These are phyloP conservation scores for Rallus limicola DNA, from an alignment of 2,113 vertebrate species.

Conservation along the genomic window DNA sequence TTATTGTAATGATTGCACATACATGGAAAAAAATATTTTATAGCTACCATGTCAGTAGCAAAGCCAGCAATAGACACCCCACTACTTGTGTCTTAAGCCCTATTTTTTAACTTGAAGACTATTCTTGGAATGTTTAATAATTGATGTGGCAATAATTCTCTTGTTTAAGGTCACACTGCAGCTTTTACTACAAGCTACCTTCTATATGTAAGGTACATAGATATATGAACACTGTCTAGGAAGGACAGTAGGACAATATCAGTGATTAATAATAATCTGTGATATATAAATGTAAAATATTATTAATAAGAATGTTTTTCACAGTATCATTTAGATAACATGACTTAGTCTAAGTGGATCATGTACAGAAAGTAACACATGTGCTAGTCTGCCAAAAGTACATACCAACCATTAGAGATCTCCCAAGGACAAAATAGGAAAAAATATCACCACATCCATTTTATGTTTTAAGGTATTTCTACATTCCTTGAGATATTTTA, in stretches of 20 bases:
- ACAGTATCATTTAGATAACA: not conserved
- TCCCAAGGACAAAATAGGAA: not conserved
- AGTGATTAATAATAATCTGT: not conserved
- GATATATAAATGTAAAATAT: not conserved
- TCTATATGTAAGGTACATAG: not conserved
- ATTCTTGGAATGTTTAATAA: not conserved
- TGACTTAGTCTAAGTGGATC: not conserved
- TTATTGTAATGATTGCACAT: not conserved
- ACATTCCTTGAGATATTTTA: not conserved
- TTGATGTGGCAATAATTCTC: not conserved
- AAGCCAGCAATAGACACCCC: not conserved
- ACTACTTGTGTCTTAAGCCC: not conserved
- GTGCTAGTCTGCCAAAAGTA: not conserved
- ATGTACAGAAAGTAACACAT: fast-evolving
- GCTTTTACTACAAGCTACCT: not conserved
- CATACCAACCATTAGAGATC: not conserved
- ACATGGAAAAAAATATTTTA: not conserved
- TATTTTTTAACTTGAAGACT: not conserved
- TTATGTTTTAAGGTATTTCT: not conserved
- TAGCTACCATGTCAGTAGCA: not conserved
- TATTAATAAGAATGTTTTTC: not conserved
- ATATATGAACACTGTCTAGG: not conserved
- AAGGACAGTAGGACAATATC: not conserved
- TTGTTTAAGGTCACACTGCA: not conserved
- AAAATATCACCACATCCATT: not conserved